Evolutionary conservation across 2,797 vertebrate genomes (phyloP).

Genomic region (Lagodon rhomboides): DNA sequence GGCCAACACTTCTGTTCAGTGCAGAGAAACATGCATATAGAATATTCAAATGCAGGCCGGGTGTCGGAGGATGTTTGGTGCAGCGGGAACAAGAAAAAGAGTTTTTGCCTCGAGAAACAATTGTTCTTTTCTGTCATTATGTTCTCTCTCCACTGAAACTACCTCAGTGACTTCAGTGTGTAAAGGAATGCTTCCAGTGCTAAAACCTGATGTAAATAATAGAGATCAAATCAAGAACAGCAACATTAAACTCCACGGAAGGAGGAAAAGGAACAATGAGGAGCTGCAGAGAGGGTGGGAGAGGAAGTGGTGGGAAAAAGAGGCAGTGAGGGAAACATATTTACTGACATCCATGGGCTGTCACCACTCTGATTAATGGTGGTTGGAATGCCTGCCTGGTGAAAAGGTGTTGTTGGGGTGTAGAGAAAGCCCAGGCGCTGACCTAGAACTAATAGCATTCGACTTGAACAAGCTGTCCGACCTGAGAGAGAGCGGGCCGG

Average conservation of each 20-base stretch:
- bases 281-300: slow-evolving; percentile 28
- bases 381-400: slow-evolving; percentile 82
- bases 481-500: slow-evolving; percentile 72
- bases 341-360: slow-evolving; percentile 88
- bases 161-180: background rate
- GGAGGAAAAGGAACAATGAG: slow-evolving; percentile 38
- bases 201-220: slow-evolving; percentile 34
- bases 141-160: background rate
- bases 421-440: slow-evolving; percentile 81
- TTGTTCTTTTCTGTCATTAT: slow-evolving; percentile 38
- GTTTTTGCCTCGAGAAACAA: slow-evolving; percentile 52
- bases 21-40: slow-evolving; percentile 38
- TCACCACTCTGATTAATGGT: slow-evolving; percentile 88
- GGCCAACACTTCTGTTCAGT: slow-evolving; percentile 64
- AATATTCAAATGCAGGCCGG: slow-evolving; percentile 40
- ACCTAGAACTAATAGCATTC: slow-evolving; percentile 89
- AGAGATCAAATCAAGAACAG: slow-evolving; percentile 45
- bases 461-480: slow-evolving; percentile 86
- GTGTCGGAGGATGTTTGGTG: slow-evolving; percentile 35
- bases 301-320: slow-evolving; percentile 60
- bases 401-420: slow-evolving; percentile 85
- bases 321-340: slow-evolving; percentile 80
- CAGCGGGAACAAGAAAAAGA: slow-evolving; percentile 16
- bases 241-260: slow-evolving; percentile 40
- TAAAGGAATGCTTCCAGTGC: background rate